These are phyloP conservation scores for Pectinophora gossypiella DNA, from an alignment of 1,140 invertebrate genomes.

Conservation along the genomic window DNA sequence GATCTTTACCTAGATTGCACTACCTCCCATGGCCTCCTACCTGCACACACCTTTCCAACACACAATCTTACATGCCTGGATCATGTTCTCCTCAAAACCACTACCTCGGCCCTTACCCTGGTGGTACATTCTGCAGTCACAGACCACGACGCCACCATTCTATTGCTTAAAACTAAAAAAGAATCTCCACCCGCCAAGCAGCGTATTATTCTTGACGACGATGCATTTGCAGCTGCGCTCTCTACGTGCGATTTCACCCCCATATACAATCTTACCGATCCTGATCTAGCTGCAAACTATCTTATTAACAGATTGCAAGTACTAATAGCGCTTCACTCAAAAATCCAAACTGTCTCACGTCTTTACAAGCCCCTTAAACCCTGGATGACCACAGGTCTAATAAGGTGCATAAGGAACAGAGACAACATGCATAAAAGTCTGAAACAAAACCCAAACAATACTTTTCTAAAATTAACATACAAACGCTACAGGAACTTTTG, in stretches of 20 bases:
- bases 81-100: neutral
- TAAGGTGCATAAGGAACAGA: constrained; percentile 11
- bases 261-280: neutral
- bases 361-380: neutral
- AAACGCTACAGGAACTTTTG: constrained; percentile 14
- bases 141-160: constrained; percentile 1
- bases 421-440: constrained; percentile 10
- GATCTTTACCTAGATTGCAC: constrained; percentile 7
- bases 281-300: neutral
- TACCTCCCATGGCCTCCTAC: constrained; percentile 12
- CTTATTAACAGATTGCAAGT: neutral
- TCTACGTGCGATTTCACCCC: neutral
- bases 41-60: constrained; percentile 1
- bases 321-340: neutral
- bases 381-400: constrained; percentile 14
- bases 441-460: constrained; percentile 6
- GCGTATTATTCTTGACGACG: neutral
- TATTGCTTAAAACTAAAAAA: neutral
- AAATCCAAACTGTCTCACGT: neutral
- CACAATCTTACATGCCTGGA: constrained; percentile 1
- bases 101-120: neutral
- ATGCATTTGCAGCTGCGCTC: neutral
- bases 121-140: constrained; percentile 4
- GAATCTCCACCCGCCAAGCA: neutral
- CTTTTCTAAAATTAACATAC: neutral